phyloP scores from a whole-genome alignment of 2,113 vertebrate genomes.

The Emydocephalus ijimae region DNA sequence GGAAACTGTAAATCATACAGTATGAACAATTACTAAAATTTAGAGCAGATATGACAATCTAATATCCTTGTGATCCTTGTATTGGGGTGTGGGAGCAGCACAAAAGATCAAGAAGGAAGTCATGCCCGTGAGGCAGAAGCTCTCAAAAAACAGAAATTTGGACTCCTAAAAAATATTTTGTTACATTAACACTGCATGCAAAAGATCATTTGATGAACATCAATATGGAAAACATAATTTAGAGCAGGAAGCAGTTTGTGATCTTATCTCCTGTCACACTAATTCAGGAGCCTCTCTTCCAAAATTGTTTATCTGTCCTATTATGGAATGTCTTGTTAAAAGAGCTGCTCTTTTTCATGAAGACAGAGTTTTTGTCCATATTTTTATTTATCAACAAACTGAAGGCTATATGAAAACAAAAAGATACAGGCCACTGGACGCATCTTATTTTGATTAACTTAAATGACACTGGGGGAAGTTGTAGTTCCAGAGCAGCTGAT shows the following conservation, averaged over 20 bases:
- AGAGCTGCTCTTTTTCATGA: background rate
- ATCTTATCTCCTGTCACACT: background rate
- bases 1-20: background rate
- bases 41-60: background rate
- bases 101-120: background rate
- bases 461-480: background rate
- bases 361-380: background rate
- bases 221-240: background rate
- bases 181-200: background rate
- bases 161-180: background rate
- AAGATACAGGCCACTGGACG: background rate
- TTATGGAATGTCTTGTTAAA: background rate
- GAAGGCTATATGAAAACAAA: background rate
- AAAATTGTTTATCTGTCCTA: background rate
- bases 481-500: background rate
- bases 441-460: background rate
- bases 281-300: background rate
- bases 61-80: background rate
- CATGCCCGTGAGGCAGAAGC: background rate
- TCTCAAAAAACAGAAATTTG: background rate
- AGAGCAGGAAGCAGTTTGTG: background rate
- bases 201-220: background rate
- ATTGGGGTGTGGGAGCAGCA: background rate
- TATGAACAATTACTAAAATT: background rate
- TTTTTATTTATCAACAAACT: background rate